phyloP scores from a whole-genome alignment of 53 echinoderm and acorn worm genomes.

The Crossaster papposus region DNA sequence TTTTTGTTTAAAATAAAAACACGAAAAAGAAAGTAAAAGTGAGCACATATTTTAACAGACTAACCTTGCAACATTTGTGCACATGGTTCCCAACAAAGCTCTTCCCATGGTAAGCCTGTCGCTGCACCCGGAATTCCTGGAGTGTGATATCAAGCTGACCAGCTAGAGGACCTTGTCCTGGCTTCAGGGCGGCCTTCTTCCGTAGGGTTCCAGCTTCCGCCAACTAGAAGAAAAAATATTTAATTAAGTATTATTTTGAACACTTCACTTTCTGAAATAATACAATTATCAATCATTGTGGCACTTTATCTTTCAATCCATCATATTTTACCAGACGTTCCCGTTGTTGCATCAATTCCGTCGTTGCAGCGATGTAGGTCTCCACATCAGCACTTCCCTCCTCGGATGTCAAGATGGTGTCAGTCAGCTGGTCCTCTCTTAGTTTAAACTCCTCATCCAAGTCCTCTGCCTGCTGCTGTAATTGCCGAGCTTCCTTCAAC shows the following conservation, averaged over 20 bases:
- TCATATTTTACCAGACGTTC: slow-evolving; percentile 1
- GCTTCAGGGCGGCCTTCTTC: slow-evolving; percentile 7
- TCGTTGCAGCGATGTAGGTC: slow-evolving; percentile 7
- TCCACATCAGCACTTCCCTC: slow-evolving; percentile 11
- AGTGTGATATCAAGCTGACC: slow-evolving; percentile 21
- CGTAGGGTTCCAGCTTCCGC: background rate
- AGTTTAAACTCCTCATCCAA: slow-evolving; percentile 27
- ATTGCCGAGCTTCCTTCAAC: slow-evolving; percentile 12
- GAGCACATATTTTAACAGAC: background rate
- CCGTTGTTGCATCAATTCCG: background rate
- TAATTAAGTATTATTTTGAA: background rate
- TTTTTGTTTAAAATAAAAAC: no score
- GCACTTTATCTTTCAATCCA: background rate
- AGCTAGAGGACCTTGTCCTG: slow-evolving; percentile 28
- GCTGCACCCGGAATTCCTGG: slow-evolving; percentile 31
- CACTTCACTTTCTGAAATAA: background rate
- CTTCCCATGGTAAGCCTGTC: slow-evolving; percentile 21
- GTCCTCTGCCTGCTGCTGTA: slow-evolving; percentile 26
- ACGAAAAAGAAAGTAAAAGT: background rate
- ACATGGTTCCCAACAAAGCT: slow-evolving; percentile 27
- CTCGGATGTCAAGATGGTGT: slow-evolving; percentile 22
- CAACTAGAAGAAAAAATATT: slow-evolving; percentile 1
- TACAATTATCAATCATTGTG: no score
- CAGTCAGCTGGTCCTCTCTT: slow-evolving; percentile 10
- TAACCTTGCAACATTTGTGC: slow-evolving; percentile 21